Evolutionary conservation across 2,888 invertebrate genomes (phyloP).

Genomic region (Himalopsyche kuldschensis): DNA sequence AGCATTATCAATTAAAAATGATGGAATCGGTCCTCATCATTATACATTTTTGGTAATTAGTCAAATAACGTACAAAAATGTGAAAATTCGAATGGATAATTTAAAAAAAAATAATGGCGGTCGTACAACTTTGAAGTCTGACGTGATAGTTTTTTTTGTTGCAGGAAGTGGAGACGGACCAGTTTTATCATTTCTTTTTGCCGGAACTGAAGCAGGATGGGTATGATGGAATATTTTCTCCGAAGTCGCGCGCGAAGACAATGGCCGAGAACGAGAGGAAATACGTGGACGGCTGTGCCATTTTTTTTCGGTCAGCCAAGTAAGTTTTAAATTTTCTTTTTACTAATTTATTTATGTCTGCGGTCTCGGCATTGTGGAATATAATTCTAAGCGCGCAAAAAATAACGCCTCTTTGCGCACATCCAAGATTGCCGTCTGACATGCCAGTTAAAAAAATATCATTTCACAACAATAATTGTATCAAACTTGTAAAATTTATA

Average conservation of each 20-base stretch:
- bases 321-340: constrained; percentile 53
- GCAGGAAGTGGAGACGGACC: constrained; percentile 98
- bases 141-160: constrained; percentile 40
- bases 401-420: too few relatives aligned
- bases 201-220: constrained; percentile 92
- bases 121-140: neutral
- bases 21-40: too few relatives aligned
- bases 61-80: too few relatives aligned
- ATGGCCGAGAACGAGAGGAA: constrained; percentile 97
- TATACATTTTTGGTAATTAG: too few relatives aligned
- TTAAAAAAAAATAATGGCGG: neutral
- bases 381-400: too few relatives aligned
- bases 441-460: too few relatives aligned
- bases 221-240: constrained; percentile 94
- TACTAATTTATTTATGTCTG: constrained; percentile 4
- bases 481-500: too few relatives aligned
- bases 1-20: too few relatives aligned
- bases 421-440: too few relatives aligned
- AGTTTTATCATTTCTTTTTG: constrained; percentile 95
- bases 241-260: constrained; percentile 97
- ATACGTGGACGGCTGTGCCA: constrained; percentile 98
- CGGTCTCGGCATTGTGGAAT: too few relatives aligned
- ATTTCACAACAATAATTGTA: too few relatives aligned
- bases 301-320: constrained; percentile 94
- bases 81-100: neutral